phyloP scores from a whole-genome alignment of 2,888 invertebrate genomes.

The Caenorhabditis panamensis region DNA sequence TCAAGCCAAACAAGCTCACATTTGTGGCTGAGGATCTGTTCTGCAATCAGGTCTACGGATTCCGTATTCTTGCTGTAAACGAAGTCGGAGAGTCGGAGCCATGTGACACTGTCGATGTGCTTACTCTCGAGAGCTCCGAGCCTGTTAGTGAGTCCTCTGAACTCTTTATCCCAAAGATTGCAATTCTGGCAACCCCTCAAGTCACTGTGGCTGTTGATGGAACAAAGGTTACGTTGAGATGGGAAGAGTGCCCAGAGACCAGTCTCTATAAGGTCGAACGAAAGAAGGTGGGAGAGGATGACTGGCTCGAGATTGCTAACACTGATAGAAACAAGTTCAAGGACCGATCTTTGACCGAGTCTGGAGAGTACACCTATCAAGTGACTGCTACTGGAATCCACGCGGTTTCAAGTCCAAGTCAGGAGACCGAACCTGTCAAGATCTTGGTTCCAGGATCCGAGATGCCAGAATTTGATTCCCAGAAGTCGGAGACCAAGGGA shows the following conservation, averaged over 20 bases:
- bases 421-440: slow-evolving; percentile 59
- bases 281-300: slow-evolving; percentile 58
- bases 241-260: slow-evolving; percentile 68
- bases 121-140: slow-evolving; percentile 66
- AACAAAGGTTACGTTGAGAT: slow-evolving; percentile 67
- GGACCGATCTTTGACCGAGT: slow-evolving; percentile 75
- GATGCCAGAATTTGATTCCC: no score
- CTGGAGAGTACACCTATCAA: slow-evolving; percentile 73
- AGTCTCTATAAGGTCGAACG: slow-evolving; percentile 66
- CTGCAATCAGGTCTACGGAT: slow-evolving; percentile 75
- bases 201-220: slow-evolving; percentile 65
- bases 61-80: slow-evolving; percentile 75
- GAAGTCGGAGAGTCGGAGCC: slow-evolving; percentile 76
- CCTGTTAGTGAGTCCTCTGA: slow-evolving; percentile 60
- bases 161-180: slow-evolving; percentile 65
- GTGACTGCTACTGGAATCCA: slow-evolving; percentile 69
- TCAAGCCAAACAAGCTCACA: slow-evolving; percentile 57
- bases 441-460: slow-evolving; percentile 42
- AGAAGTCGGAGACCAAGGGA: slow-evolving; percentile 6
- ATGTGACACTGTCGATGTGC: slow-evolving; percentile 72
- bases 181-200: slow-evolving; percentile 63
- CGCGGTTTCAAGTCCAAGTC: slow-evolving; percentile 63
- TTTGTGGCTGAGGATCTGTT: slow-evolving; percentile 73
- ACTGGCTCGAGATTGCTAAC: slow-evolving; percentile 78
- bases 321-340: slow-evolving; percentile 72